Evolutionary conservation across 2,888 invertebrate species (phyloP).

Genomic region (Hartigia nigra): DNA sequence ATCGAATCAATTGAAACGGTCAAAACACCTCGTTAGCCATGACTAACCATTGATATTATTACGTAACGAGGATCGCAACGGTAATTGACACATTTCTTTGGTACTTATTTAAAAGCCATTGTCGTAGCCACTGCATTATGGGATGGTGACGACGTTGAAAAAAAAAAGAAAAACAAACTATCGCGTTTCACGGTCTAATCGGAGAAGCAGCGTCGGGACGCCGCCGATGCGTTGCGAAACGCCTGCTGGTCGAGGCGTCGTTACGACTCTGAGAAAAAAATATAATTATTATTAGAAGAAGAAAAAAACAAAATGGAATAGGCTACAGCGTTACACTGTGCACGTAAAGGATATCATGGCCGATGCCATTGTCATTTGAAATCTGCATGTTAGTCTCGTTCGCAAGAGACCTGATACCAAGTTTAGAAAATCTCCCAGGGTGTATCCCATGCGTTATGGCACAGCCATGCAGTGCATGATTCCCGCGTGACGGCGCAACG

Average conservation of each 20-base stretch:
- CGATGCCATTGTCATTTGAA: not conserved
- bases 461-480: not conserved
- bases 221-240: not conserved
- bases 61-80: constrained; percentile 3
- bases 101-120: not conserved
- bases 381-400: not conserved
- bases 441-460: not conserved
- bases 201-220: not conserved
- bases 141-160: not conserved
- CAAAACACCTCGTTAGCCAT: constrained; percentile 19
- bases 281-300: too few species aligned
- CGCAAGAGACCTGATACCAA: not conserved
- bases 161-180: not conserved
- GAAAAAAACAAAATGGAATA: not conserved
- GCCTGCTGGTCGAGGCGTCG: not conserved
- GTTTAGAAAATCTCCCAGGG: not conserved
- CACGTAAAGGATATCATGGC: not conserved
- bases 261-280: not conserved
- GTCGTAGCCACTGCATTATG: not conserved
- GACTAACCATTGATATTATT: constrained; percentile 17
- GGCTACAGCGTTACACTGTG: not conserved
- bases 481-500: not conserved
- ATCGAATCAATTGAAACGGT: constrained; percentile 14
- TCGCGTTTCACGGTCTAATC: not conserved
- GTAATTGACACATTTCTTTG: constrained; percentile 5